Percentiles rank a stretch among this genome's conserved stretches.
Evolutionary conservation across 2,888 invertebrate genomes (phyloP).

Genomic region (Trilocha varians): DNA sequence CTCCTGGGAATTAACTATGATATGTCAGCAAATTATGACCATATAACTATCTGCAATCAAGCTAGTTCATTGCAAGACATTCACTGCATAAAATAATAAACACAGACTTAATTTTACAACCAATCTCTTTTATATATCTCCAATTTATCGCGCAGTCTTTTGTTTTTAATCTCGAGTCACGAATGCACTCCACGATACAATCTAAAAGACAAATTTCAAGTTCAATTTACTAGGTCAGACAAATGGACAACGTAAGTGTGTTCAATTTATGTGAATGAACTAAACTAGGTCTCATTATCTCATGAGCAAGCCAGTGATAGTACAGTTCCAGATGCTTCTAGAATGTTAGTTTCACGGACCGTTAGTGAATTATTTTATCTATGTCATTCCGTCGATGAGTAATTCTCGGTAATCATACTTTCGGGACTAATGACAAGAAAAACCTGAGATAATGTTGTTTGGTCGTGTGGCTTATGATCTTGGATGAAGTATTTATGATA

Average conservation of each 20-base stretch:
- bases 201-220: slow-evolving; percentile 20
- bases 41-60: neutral
- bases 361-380: slow-evolving; percentile 26
- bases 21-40: neutral
- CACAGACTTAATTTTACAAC: neutral
- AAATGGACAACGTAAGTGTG: slow-evolving; percentile 42
- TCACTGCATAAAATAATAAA: neutral
- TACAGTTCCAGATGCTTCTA: slow-evolving; percentile 12
- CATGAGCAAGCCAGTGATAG: slow-evolving; percentile 26
- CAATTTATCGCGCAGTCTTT: neutral
- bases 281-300: slow-evolving; percentile 53
- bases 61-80: neutral
- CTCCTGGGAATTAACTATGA: no score
- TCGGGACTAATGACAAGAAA: neutral
- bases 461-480: neutral
- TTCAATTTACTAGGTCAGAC: slow-evolving; percentile 44
- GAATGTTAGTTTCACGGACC: slow-evolving; percentile 24
- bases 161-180: neutral
- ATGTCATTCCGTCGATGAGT: slow-evolving; percentile 4
- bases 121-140: neutral
- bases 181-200: slow-evolving; percentile 16
- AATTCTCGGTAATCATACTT: slow-evolving; percentile 2
- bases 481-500: neutral
- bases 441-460: neutral
- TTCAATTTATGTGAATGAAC: slow-evolving; percentile 62